Evolutionary conservation across 2,888 invertebrate species (phyloP).

Genomic region (Ernsta delagoae): DNA sequence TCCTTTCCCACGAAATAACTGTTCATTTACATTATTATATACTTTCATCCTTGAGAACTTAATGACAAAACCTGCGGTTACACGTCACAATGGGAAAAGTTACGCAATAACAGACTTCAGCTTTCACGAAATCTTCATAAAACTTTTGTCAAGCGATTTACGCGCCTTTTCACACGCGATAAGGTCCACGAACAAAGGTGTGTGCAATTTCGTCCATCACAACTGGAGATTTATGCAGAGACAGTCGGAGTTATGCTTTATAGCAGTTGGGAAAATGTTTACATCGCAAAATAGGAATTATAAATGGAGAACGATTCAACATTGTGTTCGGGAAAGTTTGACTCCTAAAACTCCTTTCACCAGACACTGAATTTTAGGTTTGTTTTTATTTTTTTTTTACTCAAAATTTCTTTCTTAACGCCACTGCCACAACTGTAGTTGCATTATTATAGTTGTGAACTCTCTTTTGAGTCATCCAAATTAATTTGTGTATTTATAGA

Average conservation of each 20-base stretch:
- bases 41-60: slow-evolving; percentile 47
- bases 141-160: slow-evolving; percentile 45
- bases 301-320: slow-evolving; percentile 6
- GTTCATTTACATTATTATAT: slow-evolving; percentile 3
- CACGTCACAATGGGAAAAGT: slow-evolving; percentile 72
- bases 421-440: no score
- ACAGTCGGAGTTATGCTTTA: slow-evolving; percentile 52
- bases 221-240: slow-evolving; percentile 61
- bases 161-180: slow-evolving; percentile 47
- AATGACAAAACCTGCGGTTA: slow-evolving; percentile 56
- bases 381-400: no score
- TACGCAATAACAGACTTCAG: slow-evolving; percentile 66
- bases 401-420: no score
- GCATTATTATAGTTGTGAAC: no score
- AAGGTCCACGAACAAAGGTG: slow-evolving; percentile 43
- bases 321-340: slow-evolving; percentile 8
- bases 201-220: slow-evolving; percentile 51
- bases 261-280: slow-evolving; percentile 48
- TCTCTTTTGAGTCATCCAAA: no score
- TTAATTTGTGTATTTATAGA: no score
- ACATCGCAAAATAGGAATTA: slow-evolving; percentile 18
- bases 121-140: slow-evolving; percentile 47
- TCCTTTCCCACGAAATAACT: neutral
- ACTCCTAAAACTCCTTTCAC: no score
- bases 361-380: no score